These are phyloP conservation scores for Melanerpes aurifrons DNA, from an alignment of 2,113 vertebrate genomes.

Conservation along the genomic window DNA sequence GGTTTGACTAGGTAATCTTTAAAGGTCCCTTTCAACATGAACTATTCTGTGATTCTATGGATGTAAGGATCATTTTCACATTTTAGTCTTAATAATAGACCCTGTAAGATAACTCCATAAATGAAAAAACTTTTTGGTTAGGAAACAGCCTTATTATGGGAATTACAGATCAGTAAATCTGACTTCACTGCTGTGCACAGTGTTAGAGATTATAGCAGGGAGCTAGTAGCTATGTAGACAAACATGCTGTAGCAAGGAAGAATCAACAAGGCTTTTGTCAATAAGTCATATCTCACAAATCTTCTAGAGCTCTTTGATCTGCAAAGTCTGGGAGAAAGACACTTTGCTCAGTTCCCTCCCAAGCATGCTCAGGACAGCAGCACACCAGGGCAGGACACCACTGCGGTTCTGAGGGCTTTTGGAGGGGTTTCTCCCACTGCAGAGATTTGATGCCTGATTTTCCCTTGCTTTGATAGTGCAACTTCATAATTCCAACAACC, in stretches of 20 bases:
- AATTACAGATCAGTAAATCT: not conserved
- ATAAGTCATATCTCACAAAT: not conserved
- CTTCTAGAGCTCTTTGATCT: not conserved
- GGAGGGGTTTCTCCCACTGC: not conserved
- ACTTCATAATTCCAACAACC: not conserved
- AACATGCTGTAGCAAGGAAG: not conserved
- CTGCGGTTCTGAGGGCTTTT: not conserved
- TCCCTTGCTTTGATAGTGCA: not conserved
- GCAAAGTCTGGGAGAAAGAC: not conserved
- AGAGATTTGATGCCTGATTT: not conserved
- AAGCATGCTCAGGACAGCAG: not conserved
- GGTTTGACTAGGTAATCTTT: not conserved
- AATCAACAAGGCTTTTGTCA: not conserved
- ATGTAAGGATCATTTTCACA: not conserved
- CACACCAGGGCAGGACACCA: accelerated
- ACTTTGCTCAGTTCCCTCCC: not conserved
- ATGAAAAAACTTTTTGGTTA: not conserved
- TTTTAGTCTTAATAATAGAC: not conserved
- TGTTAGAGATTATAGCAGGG: not conserved
- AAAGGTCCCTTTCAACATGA: not conserved
- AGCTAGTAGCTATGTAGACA: not conserved
- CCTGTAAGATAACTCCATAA: not conserved
- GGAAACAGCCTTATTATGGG: not conserved
- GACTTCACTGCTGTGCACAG: not conserved
- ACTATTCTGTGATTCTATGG: not conserved